Conservation (phyloP, 2,113 vertebrate species). For the Toxostoma redivivum region DNA sequence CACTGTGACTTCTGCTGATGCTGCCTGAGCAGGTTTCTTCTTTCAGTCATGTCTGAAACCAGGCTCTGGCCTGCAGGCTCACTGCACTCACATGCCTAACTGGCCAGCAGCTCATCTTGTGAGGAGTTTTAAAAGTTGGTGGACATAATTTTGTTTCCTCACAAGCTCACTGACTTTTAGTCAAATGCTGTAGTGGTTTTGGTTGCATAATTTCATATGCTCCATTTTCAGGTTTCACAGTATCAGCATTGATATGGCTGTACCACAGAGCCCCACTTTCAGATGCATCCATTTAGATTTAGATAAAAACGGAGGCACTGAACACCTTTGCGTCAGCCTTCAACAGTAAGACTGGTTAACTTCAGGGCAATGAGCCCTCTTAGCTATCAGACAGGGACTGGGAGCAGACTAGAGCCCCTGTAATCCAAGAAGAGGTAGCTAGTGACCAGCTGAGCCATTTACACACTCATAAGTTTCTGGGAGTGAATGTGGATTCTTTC, state of each 20-base stretch:
- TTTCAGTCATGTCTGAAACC: neutral
- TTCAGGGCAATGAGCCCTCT: neutral
- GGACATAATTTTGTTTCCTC: neutral
- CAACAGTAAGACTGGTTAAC: neutral
- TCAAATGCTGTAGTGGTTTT: neutral
- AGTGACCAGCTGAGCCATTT: neutral
- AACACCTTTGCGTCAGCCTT: neutral
- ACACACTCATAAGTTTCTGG: neutral
- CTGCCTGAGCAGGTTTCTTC: neutral
- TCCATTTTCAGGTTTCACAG: neutral
- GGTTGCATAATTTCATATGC: neutral
- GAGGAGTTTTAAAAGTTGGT: neutral
- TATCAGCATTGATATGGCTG: neutral
- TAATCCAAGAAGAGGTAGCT: too few species aligned
- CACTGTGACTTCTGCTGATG: neutral
- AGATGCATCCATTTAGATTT: neutral
- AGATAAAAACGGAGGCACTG: neutral
- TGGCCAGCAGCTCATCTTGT: neutral
- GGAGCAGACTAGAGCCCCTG: neutral
- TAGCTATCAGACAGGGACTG: neutral
- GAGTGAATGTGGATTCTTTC: accelerated
- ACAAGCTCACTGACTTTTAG: neutral
- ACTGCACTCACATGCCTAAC: neutral
- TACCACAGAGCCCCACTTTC: neutral
- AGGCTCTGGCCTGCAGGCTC: neutral